These are phyloP conservation scores for Typhlichthys subterraneus DNA, from an alignment of 2,797 vertebrate species.

Conservation along the genomic window DNA sequence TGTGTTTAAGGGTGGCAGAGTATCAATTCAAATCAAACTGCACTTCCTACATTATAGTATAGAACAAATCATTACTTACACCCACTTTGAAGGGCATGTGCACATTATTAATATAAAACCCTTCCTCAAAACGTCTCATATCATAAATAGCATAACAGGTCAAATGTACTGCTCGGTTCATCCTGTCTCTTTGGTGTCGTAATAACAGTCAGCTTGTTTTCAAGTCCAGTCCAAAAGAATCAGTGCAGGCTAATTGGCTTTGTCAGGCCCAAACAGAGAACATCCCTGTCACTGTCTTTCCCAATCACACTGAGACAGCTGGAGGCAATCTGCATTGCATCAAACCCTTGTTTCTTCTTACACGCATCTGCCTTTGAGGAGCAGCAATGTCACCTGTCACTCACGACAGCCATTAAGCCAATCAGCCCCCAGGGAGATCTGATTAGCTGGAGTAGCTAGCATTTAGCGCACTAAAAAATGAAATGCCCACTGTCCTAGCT, in stretches of 20 bases:
- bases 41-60: constrained; percentile 5
- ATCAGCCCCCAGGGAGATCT: constrained; percentile 48
- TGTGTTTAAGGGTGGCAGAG: neutral
- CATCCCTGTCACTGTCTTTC: constrained; percentile 33
- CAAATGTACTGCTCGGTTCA: constrained; percentile 10
- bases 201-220: constrained; percentile 35
- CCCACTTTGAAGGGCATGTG: constrained; percentile 33
- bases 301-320: constrained; percentile 43
- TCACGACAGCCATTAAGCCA: constrained; percentile 50
- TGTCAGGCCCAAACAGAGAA: constrained; percentile 49
- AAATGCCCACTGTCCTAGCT: constrained; percentile 41
- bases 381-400: constrained; percentile 70
- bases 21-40: constrained; percentile 27
- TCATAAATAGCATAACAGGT: constrained; percentile 14
- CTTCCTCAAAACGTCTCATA: constrained; percentile 25
- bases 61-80: constrained; percentile 7
- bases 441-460: constrained; percentile 51
- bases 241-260: constrained; percentile 45
- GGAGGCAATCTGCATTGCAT: constrained; percentile 38
- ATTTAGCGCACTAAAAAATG: constrained; percentile 55
- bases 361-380: constrained; percentile 50
- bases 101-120: constrained; percentile 24
- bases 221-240: constrained; percentile 45
- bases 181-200: constrained; percentile 28
- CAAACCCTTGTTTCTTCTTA: constrained; percentile 41